These are phyloP conservation scores for Elegia similella DNA, from an alignment of 2,888 invertebrate genomes.

Conservation along the genomic window DNA sequence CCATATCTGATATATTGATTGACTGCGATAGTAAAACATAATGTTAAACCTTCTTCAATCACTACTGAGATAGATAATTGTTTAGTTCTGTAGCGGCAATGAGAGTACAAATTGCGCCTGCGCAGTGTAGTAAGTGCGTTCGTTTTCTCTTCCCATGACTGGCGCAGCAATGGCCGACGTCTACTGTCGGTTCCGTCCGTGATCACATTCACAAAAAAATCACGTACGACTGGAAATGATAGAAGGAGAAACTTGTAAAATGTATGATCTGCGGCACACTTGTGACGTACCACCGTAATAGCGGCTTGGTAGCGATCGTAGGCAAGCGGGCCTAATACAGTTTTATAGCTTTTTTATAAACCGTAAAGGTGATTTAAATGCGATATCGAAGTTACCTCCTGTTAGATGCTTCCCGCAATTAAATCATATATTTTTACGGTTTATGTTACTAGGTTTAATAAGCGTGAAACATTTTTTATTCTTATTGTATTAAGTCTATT, in stretches of 20 bases:
- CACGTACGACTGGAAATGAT: slow-evolving; percentile 37
- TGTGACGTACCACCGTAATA: slow-evolving; percentile 7
- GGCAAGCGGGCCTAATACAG: not conserved
- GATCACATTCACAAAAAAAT: slow-evolving; percentile 36
- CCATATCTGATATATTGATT: not conserved
- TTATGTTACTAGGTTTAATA: not conserved
- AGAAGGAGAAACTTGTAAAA: slow-evolving; percentile 40
- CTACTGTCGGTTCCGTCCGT: slow-evolving; percentile 39
- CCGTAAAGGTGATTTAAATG: not conserved
- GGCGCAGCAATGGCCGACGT: slow-evolving; percentile 41
- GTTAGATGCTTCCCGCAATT: not conserved
- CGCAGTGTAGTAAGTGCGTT: slow-evolving; percentile 16
- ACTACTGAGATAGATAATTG: not conserved
- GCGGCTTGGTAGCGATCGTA: not conserved
- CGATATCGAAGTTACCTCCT: not conserved
- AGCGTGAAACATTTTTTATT: not conserved
- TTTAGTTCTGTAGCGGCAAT: not conserved
- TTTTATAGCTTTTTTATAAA: slow-evolving; percentile 3
- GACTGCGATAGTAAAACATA: slow-evolving; percentile 4
- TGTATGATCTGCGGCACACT: slow-evolving; percentile 22
- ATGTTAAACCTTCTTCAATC: slow-evolving; percentile 15
- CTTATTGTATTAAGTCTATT: not conserved
- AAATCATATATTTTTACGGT: not conserved
- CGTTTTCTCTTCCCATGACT: slow-evolving; percentile 65
- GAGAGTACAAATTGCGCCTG: slow-evolving; percentile 24